Evolutionary conservation across 2,113 vertebrate species (phyloP).

Genomic region (Eurystomus gularis): DNA sequence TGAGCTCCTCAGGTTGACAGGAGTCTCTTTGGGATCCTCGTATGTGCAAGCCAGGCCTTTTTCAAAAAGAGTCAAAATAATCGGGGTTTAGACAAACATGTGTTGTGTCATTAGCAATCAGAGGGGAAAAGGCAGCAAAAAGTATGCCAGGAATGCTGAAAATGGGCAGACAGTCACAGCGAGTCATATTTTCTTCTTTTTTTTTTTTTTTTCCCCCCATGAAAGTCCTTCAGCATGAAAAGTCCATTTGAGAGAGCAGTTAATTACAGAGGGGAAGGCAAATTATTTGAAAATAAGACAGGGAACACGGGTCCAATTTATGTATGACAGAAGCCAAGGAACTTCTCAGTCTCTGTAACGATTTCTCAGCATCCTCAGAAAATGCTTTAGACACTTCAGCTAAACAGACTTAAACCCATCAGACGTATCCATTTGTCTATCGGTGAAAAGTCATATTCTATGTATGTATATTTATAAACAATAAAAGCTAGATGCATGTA

Average conservation of each 20-base stretch:
- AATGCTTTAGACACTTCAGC: background rate
- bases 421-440: background rate
- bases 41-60: background rate
- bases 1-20: conserved; percentile 49
- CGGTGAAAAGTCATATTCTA: background rate
- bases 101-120: conserved; percentile 29
- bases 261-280: background rate
- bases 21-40: conserved; percentile 7
- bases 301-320: background rate
- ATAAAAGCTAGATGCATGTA: background rate
- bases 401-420: background rate
- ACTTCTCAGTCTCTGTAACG: background rate
- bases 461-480: background rate
- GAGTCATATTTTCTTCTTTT: background rate
- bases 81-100: conserved; percentile 13
- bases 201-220: background rate
- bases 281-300: background rate
- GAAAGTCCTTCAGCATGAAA: conserved; percentile 17
- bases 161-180: conserved; percentile 23
- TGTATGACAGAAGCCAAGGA: background rate
- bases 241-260: background rate
- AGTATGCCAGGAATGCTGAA: conserved; percentile 54
- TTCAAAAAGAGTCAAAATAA: conserved; percentile 30
- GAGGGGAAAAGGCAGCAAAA: conserved; percentile 34
- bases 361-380: background rate